A percentile compares a stretch with the other conserved stretches of the same genome.
phyloP scores from a whole-genome alignment of 2,888 invertebrate species.

The Lapara coniferarum region DNA sequence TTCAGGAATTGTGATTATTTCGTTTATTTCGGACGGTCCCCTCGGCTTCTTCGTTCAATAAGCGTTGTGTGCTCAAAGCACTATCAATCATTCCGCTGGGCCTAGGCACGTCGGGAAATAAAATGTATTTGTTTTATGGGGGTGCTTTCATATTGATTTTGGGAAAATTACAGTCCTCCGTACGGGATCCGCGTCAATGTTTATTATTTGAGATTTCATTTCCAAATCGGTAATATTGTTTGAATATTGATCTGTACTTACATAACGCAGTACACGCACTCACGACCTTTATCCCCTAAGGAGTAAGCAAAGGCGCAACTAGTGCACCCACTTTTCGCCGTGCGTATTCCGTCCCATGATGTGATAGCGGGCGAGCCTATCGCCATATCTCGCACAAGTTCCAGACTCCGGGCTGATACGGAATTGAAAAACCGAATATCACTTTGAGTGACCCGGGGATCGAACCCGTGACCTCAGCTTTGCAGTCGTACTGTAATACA shows the following conservation, averaged over 20 bases:
- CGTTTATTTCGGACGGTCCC: constrained; percentile 54
- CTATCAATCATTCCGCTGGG: constrained; percentile 77
- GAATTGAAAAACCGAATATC: no score
- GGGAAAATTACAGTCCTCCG: constrained; percentile 34
- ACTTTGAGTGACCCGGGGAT: no score
- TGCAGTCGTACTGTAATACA: no score
- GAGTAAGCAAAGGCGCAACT: no score
- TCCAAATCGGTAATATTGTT: neutral
- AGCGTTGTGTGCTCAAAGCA: constrained; percentile 72
- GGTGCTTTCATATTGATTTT: constrained; percentile 73
- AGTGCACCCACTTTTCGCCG: no score
- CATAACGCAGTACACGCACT: neutral
- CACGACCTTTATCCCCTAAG: no score
- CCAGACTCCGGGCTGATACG: no score
- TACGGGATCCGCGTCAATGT: neutral
- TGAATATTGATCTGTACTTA: neutral
- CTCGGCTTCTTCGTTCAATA: constrained; percentile 65
- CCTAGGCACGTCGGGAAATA: constrained; percentile 71
- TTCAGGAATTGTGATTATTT: constrained; percentile 62
- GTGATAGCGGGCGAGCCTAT: no score
- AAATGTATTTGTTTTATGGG: constrained; percentile 74
- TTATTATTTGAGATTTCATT: neutral
- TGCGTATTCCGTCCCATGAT: no score
- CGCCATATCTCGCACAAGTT: no score
- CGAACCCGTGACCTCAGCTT: no score